These are phyloP conservation scores for Drosophila atripex DNA, from an alignment of 2,888 invertebrate genomes.

Conservation along the genomic window DNA sequence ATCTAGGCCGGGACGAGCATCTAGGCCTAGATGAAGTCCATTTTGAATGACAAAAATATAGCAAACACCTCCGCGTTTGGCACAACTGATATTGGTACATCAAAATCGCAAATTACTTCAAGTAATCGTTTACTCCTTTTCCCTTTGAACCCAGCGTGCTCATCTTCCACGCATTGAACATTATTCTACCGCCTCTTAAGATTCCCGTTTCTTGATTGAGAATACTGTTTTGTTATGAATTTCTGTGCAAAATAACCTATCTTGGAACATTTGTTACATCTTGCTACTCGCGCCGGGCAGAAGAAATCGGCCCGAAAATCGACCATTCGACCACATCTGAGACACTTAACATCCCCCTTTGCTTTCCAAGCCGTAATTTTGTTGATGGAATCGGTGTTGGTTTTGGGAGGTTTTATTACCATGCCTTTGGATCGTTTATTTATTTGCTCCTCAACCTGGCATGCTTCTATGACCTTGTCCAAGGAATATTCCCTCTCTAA, in stretches of 20 bases:
- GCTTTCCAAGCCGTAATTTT: not conserved
- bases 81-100: no score
- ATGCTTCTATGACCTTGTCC: not conserved
- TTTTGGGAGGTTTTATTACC: not conserved
- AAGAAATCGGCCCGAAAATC: not conserved
- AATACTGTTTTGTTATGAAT: not conserved
- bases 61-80: no score
- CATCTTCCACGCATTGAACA: not conserved
- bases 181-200: not conserved
- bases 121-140: not conserved
- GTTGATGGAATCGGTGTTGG: not conserved
- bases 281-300: not conserved
- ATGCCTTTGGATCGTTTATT: not conserved
- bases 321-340: not conserved
- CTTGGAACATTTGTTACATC: not conserved
- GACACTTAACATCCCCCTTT: not conserved
- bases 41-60: no score
- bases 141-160: not conserved
- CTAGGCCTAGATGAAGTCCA: no score
- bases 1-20: no score
- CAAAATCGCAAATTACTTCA: no score
- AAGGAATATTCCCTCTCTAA: no score
- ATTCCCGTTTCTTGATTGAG: not conserved
- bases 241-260: not conserved
- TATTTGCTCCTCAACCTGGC: constrained; percentile 1